Evolutionary conservation across 1,140 invertebrate genomes (phyloP), one percentile per base, ranked within the genome.

Genomic region (Brachionus rotundiformis): DNA sequence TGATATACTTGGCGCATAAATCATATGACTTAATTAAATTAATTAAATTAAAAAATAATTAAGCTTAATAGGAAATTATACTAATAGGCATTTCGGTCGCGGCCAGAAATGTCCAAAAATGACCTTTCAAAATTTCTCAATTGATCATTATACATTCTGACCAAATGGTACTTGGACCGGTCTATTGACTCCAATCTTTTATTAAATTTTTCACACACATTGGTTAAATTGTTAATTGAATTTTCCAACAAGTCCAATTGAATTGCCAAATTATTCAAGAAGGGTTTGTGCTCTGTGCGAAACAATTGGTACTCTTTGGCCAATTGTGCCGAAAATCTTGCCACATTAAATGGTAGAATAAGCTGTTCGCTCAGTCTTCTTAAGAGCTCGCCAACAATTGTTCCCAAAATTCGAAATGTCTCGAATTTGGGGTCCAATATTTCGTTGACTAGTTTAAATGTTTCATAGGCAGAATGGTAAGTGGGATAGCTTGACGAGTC

Each of bases 381-480:
- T 16, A 63, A n/a, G 8, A 81, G 16, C 11, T 63, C 79, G 11
- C 54, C 59, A 5, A 49, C 47, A 31, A 81, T 25, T 0, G 39
- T 27, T 3, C 31, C 79, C 44, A 81, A 31, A 10, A 63, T 39
- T 16, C 79, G 13, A 41, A 63, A 63, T 6, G 79, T 54, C 79
- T 81, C 29, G 27, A 87, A 87, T 6, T 84, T 83, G 8, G 82
- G 83, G 82, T 89, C 89, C 31, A 88, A 84, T 33, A 88, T 61
- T 47, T 85, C 83, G 75, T 88, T 85, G 44, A 88, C 85, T 5
- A 86, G 63, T 39, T 85, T 84, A 33, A 87, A 87, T 6, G 87
- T 88, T 80, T 89, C 89, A 82, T 89, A 89, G n/a, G 86, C 84
- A 0, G 88, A 85, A 82, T 89, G 88, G 83, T 89, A 89, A 2